Conservation (phyloP, 2,113 vertebrate genomes). For the Neofelis nebulosa region DNA sequence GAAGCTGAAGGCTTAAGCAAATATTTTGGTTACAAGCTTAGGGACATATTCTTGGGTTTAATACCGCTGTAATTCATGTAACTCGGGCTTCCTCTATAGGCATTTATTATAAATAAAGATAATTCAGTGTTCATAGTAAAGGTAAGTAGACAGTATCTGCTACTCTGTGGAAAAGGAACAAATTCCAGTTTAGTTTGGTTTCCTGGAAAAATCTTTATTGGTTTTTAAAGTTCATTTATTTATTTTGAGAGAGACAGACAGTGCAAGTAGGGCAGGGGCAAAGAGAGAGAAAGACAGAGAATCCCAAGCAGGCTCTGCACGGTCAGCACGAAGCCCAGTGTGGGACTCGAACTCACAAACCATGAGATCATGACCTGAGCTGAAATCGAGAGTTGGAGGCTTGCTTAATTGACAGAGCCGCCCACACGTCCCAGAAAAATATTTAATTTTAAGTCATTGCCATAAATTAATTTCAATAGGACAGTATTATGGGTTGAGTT, state of each 20-base stretch:
- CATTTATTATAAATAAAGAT: not conserved
- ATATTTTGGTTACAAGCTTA: not conserved
- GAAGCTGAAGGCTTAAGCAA: not conserved
- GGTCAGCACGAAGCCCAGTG: too few species aligned
- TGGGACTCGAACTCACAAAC: too few species aligned
- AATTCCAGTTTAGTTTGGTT: not conserved
- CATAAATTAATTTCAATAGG: not conserved
- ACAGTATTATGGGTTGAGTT: not conserved
- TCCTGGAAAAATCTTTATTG: not conserved
- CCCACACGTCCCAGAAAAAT: not conserved
- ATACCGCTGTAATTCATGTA: conserved; percentile 1
- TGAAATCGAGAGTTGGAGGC: too few species aligned
- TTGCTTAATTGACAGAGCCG: too few species aligned
- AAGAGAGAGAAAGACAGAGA: too few species aligned
- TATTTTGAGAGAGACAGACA: too few species aligned
- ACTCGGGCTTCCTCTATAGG: not conserved
- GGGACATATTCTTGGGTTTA: not conserved
- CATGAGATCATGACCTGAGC: too few species aligned
- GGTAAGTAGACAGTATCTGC: not conserved
- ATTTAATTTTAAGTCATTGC: not conserved
- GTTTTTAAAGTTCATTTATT: too few species aligned
- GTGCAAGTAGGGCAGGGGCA: too few species aligned
- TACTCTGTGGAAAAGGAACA: not conserved
- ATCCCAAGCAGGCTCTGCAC: too few species aligned
- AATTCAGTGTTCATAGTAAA: not conserved